A percentile compares a stretch with the other conserved stretches of the same genome.
Conservation (phyloP, 2,888 invertebrate genomes). For the Helicoverpa assulta region DNA sequence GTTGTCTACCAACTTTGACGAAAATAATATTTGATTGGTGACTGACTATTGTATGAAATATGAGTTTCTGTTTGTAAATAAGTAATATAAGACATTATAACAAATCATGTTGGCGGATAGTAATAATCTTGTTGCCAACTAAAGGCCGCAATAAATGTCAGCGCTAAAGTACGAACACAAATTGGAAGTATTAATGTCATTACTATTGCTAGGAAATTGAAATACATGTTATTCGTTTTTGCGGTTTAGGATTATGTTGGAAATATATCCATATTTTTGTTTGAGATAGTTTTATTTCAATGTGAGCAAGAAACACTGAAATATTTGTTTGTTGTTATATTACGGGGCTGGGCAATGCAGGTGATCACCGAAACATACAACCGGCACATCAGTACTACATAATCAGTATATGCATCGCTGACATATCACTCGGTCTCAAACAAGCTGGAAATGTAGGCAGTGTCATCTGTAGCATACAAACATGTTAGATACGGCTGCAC, state of each 20-base stretch:
- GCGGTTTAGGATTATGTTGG: not conserved
- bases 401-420: too few relatives aligned
- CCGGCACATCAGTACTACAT: too few relatives aligned
- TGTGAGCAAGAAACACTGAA: too few relatives aligned
- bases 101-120: conserved; percentile 52
- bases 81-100: conserved; percentile 47
- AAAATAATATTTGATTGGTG: conserved; percentile 63
- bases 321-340: too few relatives aligned
- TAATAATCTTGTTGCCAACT: conserved; percentile 46
- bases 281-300: not conserved
- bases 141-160: conserved; percentile 52
- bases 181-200: conserved; percentile 48
- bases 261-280: conserved; percentile 11
- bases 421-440: too few relatives aligned
- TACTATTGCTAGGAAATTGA: conserved; percentile 32
- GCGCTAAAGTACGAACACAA: conserved; percentile 41
- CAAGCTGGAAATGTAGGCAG: too few relatives aligned
- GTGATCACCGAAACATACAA: too few relatives aligned
- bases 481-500: too few relatives aligned
- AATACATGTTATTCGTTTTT: conserved; percentile 32
- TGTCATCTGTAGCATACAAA: not conserved
- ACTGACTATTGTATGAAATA: conserved; percentile 46
- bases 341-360: too few relatives aligned
- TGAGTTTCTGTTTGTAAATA: conserved; percentile 44
- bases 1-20: conserved; percentile 65